Percentiles rank a stretch among this genome's conserved stretches.
phyloP scores from a whole-genome alignment of 2,888 invertebrate genomes.

The Augiades crinisus region DNA sequence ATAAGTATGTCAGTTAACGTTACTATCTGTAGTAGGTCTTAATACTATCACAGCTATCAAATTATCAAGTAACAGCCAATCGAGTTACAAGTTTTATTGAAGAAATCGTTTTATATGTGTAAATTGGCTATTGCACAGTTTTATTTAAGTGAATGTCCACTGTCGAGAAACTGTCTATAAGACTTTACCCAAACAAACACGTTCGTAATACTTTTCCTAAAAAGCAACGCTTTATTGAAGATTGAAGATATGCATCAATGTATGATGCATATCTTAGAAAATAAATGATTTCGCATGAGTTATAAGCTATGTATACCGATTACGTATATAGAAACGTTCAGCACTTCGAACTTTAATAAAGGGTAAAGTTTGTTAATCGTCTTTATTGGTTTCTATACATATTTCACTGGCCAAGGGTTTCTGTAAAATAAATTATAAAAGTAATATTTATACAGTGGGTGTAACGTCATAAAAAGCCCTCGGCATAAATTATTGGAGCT shows the following conservation, averaged over 20 bases:
- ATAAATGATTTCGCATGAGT: background rate
- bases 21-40: too few species aligned
- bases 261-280: background rate
- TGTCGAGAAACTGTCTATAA: constrained; percentile 22
- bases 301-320: constrained; percentile 5
- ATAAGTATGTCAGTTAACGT: too few species aligned
- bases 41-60: too few species aligned
- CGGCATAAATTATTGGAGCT: constrained; percentile 16
- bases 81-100: constrained; percentile 12
- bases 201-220: background rate
- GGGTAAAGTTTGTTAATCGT: constrained; percentile 6
- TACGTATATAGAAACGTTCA: background rate
- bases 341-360: constrained; percentile 7
- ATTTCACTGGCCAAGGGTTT: constrained; percentile 21
- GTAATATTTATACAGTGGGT: constrained; percentile 22
- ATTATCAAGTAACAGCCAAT: too few species aligned
- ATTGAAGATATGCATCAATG: too few species aligned
- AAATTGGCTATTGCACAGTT: constrained; percentile 13
- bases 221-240: too few species aligned
- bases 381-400: constrained; percentile 23
- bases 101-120: too few species aligned
- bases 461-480: constrained; percentile 20
- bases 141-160: constrained; percentile 14
- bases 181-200: background rate
- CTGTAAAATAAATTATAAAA: constrained; percentile 24